Percentiles rank a stretch among this genome's conserved stretches.
Evolutionary conservation across 2,888 invertebrate species (phyloP).

Genomic region (Morpho achilles): DNA sequence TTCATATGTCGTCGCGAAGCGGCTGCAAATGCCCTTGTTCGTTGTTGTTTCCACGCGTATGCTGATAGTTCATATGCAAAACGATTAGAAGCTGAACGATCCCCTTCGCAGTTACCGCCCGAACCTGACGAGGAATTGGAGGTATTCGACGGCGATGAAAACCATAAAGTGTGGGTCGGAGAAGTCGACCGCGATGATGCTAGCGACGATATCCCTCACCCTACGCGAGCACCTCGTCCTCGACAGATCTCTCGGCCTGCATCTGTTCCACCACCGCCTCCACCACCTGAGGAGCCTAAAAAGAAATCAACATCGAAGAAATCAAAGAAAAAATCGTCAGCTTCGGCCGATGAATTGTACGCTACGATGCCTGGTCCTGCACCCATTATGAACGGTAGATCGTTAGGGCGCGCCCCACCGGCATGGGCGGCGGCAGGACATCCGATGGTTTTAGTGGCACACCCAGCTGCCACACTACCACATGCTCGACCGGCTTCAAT

Average conservation of each 20-base stretch:
- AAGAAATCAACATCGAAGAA: conserved; percentile 79
- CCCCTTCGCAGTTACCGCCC: conserved; percentile 58
- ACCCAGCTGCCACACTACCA: conserved; percentile 66
- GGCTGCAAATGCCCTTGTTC: conserved; percentile 97
- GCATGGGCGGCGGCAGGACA: conserved; percentile 64
- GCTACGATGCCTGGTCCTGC: conserved; percentile 76
- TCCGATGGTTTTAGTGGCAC: conserved; percentile 73
- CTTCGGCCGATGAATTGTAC: conserved; percentile 80
- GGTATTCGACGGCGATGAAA: conserved; percentile 93
- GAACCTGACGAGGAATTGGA: conserved; percentile 86
- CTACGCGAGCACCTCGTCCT: conserved; percentile 84
- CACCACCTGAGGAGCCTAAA: conserved; percentile 83
- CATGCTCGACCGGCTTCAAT: conserved; percentile 71
- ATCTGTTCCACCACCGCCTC: conserved; percentile 91
- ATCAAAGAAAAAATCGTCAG: conserved; percentile 77
- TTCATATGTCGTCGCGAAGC: conserved; percentile 98
- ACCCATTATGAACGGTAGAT: conserved; percentile 63
- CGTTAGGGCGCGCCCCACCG: conserved; percentile 66
- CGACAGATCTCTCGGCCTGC: conserved; percentile 89
- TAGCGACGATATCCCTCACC: conserved; percentile 83
- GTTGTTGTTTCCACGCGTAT: conserved; percentile 98
- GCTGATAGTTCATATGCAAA: conserved; percentile 96
- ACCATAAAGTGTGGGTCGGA: conserved; percentile 96
- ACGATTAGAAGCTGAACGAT: conserved; percentile 83
- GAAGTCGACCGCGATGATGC: conserved; percentile 87